A percentile compares a stretch with the other conserved stretches of the same genome.
Evolutionary conservation across 53 echinoderm and acorn worm genomes (phyloP).

Genomic region (Paracentrotus lividus): DNA sequence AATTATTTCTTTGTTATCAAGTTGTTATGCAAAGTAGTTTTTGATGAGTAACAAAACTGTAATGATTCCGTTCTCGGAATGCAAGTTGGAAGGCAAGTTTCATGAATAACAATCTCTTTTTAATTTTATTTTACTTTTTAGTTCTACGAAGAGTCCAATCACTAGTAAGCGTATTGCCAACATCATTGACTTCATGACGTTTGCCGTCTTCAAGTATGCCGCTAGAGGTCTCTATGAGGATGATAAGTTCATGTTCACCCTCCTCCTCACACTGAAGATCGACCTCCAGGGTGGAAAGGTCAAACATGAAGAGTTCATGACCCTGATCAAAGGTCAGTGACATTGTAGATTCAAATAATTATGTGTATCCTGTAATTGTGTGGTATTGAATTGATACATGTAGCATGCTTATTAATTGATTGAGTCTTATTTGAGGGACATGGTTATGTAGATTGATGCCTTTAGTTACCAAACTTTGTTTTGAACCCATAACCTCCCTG

Average conservation of each 20-base stretch:
- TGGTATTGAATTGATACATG: background rate
- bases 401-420: no score
- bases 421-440: no score
- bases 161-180: constrained; percentile 94
- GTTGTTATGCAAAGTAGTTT: no score
- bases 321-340: constrained; percentile 93
- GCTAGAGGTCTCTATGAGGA: constrained; percentile 96
- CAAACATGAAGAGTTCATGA: constrained; percentile 97
- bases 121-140: constrained; percentile 29
- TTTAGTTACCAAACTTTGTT: no score
- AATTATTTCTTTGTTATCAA: no score
- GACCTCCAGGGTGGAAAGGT: constrained; percentile 94
- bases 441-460: no score
- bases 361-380: background rate
- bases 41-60: no score
- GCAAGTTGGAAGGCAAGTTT: no score
- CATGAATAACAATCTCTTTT: no score
- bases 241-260: constrained; percentile 95
- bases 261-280: constrained; percentile 95
- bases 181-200: constrained; percentile 99
- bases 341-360: background rate
- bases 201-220: constrained; percentile 93
- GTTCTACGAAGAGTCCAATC: constrained; percentile 96
- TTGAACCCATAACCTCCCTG: no score
- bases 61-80: no score